Evolutionary conservation across 2,113 vertebrate genomes (phyloP).

Genomic region (Thryonomys swinderianus): DNA sequence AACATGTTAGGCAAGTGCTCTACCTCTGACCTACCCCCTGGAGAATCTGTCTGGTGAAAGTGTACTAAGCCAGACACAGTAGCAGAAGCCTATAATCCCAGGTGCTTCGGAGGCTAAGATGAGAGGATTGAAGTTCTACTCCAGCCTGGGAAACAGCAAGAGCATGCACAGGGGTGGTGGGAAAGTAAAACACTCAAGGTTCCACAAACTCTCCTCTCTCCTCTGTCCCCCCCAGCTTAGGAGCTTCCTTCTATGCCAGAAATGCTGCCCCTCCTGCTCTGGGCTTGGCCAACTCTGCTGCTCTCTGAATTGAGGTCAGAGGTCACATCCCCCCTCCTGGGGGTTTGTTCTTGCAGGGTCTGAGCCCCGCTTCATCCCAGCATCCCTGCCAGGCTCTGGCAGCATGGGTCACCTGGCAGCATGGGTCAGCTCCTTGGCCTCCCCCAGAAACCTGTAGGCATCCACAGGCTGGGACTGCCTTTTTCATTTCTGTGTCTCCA

Average conservation of each 20-base stretch:
- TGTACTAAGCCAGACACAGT: background rate
- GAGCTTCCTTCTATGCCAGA: background rate
- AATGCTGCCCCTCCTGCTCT: background rate
- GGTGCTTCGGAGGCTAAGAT: background rate
- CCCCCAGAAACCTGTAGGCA: background rate
- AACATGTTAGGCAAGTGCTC: background rate
- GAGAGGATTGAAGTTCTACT: background rate
- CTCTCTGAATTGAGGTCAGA: background rate
- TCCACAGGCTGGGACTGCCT: accelerated
- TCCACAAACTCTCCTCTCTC: accelerated
- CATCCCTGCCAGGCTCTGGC: background rate
- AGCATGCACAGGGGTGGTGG: background rate
- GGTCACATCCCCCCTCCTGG: background rate
- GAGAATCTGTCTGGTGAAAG: background rate
- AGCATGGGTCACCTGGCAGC: background rate
- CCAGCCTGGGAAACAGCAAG: background rate
- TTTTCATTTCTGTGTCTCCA: background rate
- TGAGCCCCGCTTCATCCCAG: background rate
- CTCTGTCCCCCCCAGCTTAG: background rate
- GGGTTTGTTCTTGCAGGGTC: background rate
- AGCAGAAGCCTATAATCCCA: background rate
- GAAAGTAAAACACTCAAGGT: background rate
- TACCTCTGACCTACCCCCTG: background rate
- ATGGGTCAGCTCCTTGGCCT: background rate
- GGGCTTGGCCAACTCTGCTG: background rate